phyloP scores from a whole-genome alignment of 2,113 vertebrate genomes.

The Madoqua kirkii region DNA sequence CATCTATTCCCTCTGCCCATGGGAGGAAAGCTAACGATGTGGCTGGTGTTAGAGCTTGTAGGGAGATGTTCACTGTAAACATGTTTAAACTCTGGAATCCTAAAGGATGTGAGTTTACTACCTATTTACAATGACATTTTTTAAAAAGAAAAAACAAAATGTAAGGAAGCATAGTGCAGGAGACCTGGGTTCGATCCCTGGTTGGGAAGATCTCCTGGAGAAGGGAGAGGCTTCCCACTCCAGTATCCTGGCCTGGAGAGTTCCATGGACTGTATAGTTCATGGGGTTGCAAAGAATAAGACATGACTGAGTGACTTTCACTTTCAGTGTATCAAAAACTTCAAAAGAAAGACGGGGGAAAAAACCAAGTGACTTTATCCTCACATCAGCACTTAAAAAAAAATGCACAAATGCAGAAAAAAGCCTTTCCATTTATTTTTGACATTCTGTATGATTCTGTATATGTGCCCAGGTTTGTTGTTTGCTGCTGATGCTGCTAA shows the following conservation, averaged over 20 bases:
- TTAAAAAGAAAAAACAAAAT: neutral
- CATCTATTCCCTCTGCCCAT: neutral
- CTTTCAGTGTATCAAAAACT: neutral
- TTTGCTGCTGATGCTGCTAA: neutral
- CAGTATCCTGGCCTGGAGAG: neutral
- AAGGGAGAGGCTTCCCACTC: neutral
- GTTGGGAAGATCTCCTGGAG: neutral
- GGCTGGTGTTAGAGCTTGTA: neutral
- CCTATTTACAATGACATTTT: neutral
- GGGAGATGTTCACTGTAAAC: neutral
- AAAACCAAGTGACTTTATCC: neutral
- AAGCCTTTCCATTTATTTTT: neutral
- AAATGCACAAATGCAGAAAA: neutral
- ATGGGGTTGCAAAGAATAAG: neutral
- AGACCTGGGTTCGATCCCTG: neutral
- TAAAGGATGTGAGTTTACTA: neutral
- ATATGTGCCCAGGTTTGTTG: neutral
- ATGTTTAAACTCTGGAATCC: neutral
- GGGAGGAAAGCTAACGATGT: neutral
- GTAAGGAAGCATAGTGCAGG: neutral
- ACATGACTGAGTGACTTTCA: neutral
- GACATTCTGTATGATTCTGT: neutral
- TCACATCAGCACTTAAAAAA: neutral
- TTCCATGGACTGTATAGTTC: neutral
- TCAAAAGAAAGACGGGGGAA: neutral